Percentiles rank a stretch among this genome's conserved stretches.
These are phyloP conservation scores for Euplexia lucipara DNA, from an alignment of 2,888 invertebrate species.

Conservation along the genomic window DNA sequence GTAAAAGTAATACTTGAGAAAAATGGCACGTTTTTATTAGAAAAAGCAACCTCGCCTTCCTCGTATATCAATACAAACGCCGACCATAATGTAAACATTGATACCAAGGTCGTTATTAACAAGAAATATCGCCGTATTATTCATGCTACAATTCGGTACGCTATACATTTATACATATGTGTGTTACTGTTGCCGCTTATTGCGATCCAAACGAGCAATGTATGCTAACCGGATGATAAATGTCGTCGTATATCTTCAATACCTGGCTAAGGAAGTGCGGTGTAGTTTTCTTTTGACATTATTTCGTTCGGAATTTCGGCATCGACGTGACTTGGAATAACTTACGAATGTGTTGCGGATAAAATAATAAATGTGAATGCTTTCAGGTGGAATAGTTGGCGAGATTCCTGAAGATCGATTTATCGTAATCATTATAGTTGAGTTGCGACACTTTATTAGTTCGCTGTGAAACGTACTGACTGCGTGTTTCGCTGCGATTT, in stretches of 20 bases:
- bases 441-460: not conserved
- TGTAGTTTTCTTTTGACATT: slow-evolving; percentile 50
- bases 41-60: slow-evolving; percentile 35
- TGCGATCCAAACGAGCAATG: slow-evolving; percentile 52
- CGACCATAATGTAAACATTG: slow-evolving; percentile 60
- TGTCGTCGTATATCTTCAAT: slow-evolving; percentile 58
- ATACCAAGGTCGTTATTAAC: slow-evolving; percentile 58
- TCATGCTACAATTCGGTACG: slow-evolving; percentile 48
- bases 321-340: slow-evolving; percentile 30
- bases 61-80: slow-evolving; percentile 49
- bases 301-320: slow-evolving; percentile 36
- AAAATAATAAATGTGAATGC: slow-evolving; percentile 30
- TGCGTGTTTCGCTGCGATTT: not conserved
- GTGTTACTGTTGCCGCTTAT: slow-evolving; percentile 40
- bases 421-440: slow-evolving; percentile 3
- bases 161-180: slow-evolving; percentile 46
- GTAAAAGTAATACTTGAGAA: slow-evolving; percentile 27
- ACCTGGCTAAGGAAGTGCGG: slow-evolving; percentile 55
- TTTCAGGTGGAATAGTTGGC: slow-evolving; percentile 3
- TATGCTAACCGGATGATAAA: slow-evolving; percentile 59
- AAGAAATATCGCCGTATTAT: slow-evolving; percentile 59
- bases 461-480: not conserved
- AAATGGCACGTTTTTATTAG: slow-evolving; percentile 40
- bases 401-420: slow-evolving; percentile 13
- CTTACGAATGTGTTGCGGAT: slow-evolving; percentile 22